Base-by-base conservation (phyloP, 2,113 vertebrate genomes). In the Datnioides undecimradiatus region DNA sequence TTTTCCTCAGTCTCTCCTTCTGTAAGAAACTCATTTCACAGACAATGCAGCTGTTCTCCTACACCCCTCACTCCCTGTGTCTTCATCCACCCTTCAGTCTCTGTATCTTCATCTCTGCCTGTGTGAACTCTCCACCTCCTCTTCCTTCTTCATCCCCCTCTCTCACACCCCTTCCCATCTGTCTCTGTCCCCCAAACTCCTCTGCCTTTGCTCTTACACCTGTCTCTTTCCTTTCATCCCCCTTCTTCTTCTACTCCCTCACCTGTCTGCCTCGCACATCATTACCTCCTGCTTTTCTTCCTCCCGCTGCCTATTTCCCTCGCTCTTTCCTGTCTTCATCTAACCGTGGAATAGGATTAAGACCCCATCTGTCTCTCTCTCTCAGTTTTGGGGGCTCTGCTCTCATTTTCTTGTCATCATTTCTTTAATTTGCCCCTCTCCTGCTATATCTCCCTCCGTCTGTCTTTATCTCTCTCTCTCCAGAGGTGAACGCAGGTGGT, bases 191-290 rank as follows among this genome's bases (percentile, higher is more conserved):
- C 87, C 82, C 16, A 4, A 40, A 40, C 80, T 43, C 76, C 71
- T 41, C 38, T 81, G 59, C 49, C 29, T 81, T 40, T 80, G 52
- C 62, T 38, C 79, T 65, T 62, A 74, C 90, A 89, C 73, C 82
- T 90, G 89, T 68, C 83, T 84, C 73, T 31, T 81, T 66, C 71
- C 70, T 89, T 92, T 85, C 74, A 90, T 88, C 84, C 71, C 59
- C 49, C 34, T 16, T 45, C 83, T 51, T 63, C 75, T 31, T 51
- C 43, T 21, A 33, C 83, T 57, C 52, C 75, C 25, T 86, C 88
- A 78, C 77, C 73, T 66, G 67, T 52, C 55, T 71, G 46, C 79
- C 62, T 82, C 11, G 0, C 65, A 55, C 4, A 51, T 82, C 46
- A 10, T 67, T 36, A 4, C 78, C 58, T 60, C 23, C 62, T 62